Percentiles rank a stretch among this genome's conserved stretches.
Evolutionary conservation across 2,797 vertebrate species (phyloP).

Genomic region (Takifugu rubripes): DNA sequence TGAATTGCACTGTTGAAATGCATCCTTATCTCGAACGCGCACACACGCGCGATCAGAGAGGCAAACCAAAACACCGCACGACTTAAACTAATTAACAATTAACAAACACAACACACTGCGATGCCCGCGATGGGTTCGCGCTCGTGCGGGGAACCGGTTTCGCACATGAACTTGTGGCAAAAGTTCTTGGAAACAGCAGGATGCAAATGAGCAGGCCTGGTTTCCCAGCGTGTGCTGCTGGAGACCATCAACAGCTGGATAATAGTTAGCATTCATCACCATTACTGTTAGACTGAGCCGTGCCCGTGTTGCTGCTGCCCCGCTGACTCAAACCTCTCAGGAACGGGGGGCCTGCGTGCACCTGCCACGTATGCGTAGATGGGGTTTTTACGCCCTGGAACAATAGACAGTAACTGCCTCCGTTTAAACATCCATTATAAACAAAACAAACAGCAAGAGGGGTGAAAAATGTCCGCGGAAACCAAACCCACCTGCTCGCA

Average conservation of each 20-base stretch:
- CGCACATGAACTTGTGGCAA: conserved; percentile 1
- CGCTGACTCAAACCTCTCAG: conserved; percentile 22
- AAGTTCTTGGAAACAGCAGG: conserved; percentile 30
- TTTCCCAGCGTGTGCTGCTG: conserved; percentile 18
- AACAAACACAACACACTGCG: conserved; percentile 39
- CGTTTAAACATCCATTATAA: conserved; percentile 38
- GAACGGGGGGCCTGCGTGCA: conserved; percentile 12
- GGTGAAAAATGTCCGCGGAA: conserved; percentile 4
- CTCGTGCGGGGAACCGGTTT: background rate
- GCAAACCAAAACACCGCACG: conserved; percentile 38
- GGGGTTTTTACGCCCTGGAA: conserved; percentile 27
- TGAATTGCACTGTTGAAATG: conserved; percentile 49
- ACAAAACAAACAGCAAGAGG: conserved; percentile 16
- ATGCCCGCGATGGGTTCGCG: conserved; percentile 7
- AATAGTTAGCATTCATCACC: conserved; percentile 51
- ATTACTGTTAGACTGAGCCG: conserved; percentile 29
- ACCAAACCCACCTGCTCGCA: conserved; percentile 41
- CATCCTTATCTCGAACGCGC: conserved; percentile 37
- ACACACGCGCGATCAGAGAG: conserved; percentile 26
- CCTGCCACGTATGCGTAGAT: conserved; percentile 19
- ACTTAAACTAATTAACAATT: conserved; percentile 48
- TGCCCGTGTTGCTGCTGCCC: conserved; percentile 21
- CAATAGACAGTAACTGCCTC: conserved; percentile 25
- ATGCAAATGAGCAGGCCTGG: conserved; percentile 35
- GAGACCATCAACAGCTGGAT: conserved; percentile 55